Evolutionary conservation across 2,113 vertebrate species (phyloP), one percentile per base, ranked within the genome.

Genomic region (Sinocyclocheilus anophthalmus): DNA sequence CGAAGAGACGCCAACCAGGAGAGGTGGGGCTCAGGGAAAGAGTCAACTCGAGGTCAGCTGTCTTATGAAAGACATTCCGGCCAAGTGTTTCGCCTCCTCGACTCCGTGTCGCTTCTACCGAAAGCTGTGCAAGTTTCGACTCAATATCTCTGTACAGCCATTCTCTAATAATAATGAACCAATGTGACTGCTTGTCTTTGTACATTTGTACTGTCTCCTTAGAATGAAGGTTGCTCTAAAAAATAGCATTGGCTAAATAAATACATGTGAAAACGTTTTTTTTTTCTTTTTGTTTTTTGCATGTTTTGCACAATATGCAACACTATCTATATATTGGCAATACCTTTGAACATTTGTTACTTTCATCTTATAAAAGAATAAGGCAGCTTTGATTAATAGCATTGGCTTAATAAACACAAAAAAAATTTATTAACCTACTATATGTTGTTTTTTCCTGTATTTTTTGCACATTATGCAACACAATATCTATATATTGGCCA

Each of bases 41-140:
- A 87, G 87, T 90, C 88, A 90, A 89, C 81, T 50, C 53, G 73
- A 89, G 89, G 88, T 89, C 88, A 90, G 81, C 80, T 84, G 83
- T 78, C 83, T 88, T 87, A 79, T 39, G 67, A 88, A 83, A 90
- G 83, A 85, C 82, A 42, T 61, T 57, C 69, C n/a, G 67, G 63
- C 59, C 39, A 63, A 69, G 79, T 67, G 72, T 82, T 85, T 83
- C 81, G 81, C 81, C 81, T 70, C 88, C 87, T 85, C 84, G 55
- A 73, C 77, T 85, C 39, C 2, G 22, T 89, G 85, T n/a, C 48
- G 85, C 55, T 87, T 87, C 55, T 84, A 20, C 39, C 45, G 77
- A 63, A 82, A 82, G 63, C 80, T 7, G 16, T 12, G 63, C 80
- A 82, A 53, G 63, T 82, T 82, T 82, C 80, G 14, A 82, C 80